Base-by-base conservation (phyloP, 1,140 invertebrate genomes). In the Globodera ellingtonae region DNA sequence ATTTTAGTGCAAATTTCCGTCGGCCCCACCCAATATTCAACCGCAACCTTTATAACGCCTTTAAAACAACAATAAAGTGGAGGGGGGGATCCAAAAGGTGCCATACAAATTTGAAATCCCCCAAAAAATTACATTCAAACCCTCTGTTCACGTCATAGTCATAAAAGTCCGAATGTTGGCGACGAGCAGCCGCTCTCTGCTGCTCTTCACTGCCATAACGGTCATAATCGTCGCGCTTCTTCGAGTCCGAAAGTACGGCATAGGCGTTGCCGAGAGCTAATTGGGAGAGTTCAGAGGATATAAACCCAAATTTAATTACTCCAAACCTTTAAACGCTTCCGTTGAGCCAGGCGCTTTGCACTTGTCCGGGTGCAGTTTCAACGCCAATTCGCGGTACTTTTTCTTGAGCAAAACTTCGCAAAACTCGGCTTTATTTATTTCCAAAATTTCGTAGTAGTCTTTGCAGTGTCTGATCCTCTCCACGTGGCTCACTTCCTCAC, bases 351-450 rank as follows among this genome's bases (percentile, higher is more conserved):
- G 96, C 47, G 95, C 94, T 90, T 96, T 96, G 89, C 98, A 99
- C 91, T 99, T 99, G 89, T 99, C 97, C 0, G 97, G 97, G 92
- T 99, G 97, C 84, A 98, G 93, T 89, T 95, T 94, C 65, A 99
- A 91, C 0, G 97, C 97, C 79, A 99, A 90, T 91, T 98, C 98
- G 89, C 95, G 94, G 89, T 99, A 99, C 0, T 95, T 93, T 90
- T 97, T 98, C 90, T 98, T 99, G 48, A 99, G 93, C 85, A 98
- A 96, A 59, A 93, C 93, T 86, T 98, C 96, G 4, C 94, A 94
- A 2, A 94, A 94, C 78, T 97, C 94, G 90, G 52, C n/a, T 35
- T 66, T 75, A 13, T 56, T n/a, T 48, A 86, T 81, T 98, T 98
- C 93, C 50, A 99, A 91, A 86, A 99, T 95, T 91, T 98, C 95